Conservation (phyloP, 2,113 vertebrate species). For the Syngnathoides biaculeatus region DNA sequence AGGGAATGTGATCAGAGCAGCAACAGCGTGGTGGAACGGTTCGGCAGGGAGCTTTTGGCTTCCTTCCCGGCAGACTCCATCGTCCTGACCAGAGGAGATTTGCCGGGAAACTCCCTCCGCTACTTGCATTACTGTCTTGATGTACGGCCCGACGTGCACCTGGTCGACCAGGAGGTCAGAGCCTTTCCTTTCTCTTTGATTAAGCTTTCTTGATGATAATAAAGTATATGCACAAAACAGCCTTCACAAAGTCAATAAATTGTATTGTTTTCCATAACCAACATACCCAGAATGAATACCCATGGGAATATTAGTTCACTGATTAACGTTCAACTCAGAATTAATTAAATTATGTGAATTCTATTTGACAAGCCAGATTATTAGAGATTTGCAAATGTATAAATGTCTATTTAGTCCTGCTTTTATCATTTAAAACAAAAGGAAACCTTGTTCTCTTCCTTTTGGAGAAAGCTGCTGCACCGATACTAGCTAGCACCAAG, state of each 20-base stretch:
- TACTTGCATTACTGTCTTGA: slow-evolving; percentile 90
- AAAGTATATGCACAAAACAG: not conserved
- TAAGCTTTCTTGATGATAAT: not conserved
- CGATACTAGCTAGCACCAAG: too few species aligned
- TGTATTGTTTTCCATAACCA: not conserved
- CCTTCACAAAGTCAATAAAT: not conserved
- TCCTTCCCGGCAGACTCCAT: slow-evolving; percentile 81
- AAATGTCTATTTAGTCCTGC: not conserved
- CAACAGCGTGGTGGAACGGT: slow-evolving; percentile 83
- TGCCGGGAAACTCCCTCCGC: slow-evolving; percentile 92
- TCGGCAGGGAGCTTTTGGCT: slow-evolving; percentile 84
- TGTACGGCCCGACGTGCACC: slow-evolving; percentile 81
- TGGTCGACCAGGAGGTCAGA: slow-evolving; percentile 95
- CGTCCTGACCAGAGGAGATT: slow-evolving; percentile 89
- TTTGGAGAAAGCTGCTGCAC: too few species aligned
- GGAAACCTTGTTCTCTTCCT: not conserved
- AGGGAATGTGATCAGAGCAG: slow-evolving; percentile 87
- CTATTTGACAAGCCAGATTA: not conserved
- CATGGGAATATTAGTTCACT: not conserved
- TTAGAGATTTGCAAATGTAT: not conserved
- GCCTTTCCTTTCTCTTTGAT: slow-evolving; percentile 15
- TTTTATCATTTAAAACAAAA: not conserved
- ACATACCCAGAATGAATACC: not conserved
- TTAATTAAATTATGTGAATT: not conserved
- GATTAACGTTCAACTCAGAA: not conserved